Conservation (phyloP, 2,113 vertebrate genomes). For the Cochlearius cochlearius region DNA sequence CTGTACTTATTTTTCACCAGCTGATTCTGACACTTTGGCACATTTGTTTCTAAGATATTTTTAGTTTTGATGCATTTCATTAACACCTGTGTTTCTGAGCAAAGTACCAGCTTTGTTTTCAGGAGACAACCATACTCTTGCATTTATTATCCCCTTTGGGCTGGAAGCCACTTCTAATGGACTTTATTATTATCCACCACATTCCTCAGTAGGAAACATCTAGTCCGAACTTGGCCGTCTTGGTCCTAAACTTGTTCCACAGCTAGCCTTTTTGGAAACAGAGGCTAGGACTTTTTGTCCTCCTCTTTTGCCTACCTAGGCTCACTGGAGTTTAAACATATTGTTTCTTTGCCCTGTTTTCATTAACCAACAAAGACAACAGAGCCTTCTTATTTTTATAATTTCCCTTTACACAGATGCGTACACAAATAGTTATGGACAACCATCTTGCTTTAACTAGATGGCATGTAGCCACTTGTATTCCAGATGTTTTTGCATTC, state of each 20-base stretch:
- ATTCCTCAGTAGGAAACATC: slow-evolving; percentile 42
- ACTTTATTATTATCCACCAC: slow-evolving; percentile 3
- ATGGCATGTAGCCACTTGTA: neutral
- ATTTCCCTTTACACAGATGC: neutral
- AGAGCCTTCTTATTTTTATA: neutral
- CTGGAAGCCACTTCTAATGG: slow-evolving; percentile 17
- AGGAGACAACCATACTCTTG: neutral
- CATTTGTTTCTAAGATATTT: neutral
- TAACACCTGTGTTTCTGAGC: neutral
- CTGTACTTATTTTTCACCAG: neutral
- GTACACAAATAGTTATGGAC: neutral
- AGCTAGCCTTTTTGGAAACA: neutral
- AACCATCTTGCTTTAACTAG: neutral
- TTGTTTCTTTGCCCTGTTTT: neutral
- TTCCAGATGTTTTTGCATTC: slow-evolving; percentile 7
- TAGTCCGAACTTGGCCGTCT: neutral
- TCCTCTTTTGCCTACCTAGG: neutral
- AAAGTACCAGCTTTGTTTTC: neutral
- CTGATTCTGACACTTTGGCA: neutral
- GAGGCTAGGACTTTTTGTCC: neutral
- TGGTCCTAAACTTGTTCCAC: neutral
- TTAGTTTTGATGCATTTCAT: neutral
- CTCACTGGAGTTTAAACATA: neutral
- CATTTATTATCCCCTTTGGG: slow-evolving; percentile 8
- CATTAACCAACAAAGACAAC: neutral